Conservation (phyloP, 2,888 invertebrate species). For the Sceliomorpha sp. region DNA sequence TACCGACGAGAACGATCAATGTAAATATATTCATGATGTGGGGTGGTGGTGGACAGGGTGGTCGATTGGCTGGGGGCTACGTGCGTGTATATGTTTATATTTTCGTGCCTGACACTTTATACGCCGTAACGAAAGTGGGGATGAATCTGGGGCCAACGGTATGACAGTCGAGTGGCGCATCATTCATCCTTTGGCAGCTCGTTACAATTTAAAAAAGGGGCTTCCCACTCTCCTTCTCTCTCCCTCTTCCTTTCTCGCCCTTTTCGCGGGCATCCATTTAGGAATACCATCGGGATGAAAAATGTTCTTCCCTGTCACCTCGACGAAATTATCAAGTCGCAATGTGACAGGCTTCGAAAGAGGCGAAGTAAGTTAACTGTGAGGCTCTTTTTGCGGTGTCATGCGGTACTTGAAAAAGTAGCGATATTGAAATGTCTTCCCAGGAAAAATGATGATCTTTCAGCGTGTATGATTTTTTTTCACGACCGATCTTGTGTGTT, state of each 20-base stretch:
- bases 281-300: constrained; percentile 27
- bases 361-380: too few species aligned
- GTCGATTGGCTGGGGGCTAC: constrained; percentile 49
- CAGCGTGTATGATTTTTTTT: too few species aligned
- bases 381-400: too few species aligned
- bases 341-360: constrained; percentile 3
- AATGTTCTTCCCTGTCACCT: constrained; percentile 23
- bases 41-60: constrained; percentile 73
- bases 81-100: constrained; percentile 59
- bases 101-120: constrained; percentile 57
- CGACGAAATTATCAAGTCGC: constrained; percentile 29
- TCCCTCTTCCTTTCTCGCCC: constrained; percentile 4
- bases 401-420: too few species aligned
- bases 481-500: too few species aligned
- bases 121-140: constrained; percentile 36
- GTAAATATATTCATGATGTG: constrained; percentile 81
- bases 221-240: constrained; percentile 43
- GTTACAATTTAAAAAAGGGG: constrained; percentile 79
- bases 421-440: too few species aligned
- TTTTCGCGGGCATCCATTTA: constrained; percentile 28
- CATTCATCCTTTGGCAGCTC: constrained; percentile 80
- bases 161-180: constrained; percentile 78
- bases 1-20: constrained; percentile 78
- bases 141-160: constrained; percentile 63
- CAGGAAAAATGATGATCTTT: too few species aligned